Conservation (phyloP, 1,140 invertebrate genomes). For the Philopotamus ludificatus region DNA sequence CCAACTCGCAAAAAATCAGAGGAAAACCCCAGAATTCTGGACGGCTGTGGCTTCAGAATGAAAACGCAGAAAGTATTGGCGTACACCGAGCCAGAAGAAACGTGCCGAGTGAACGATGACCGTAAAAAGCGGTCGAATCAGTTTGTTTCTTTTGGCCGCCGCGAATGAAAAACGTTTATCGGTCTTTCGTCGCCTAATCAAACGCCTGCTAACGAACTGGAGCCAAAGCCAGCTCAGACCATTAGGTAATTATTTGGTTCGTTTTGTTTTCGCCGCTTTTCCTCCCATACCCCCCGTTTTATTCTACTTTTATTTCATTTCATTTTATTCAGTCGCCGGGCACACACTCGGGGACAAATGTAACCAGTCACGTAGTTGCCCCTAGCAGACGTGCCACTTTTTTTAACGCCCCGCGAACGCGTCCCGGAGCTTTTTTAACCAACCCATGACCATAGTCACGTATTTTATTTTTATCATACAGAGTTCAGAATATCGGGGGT, state of each 20-base stretch:
- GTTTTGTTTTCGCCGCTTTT: constrained; percentile 16
- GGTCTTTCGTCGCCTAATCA: constrained; percentile 19
- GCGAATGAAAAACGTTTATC: constrained; percentile 13
- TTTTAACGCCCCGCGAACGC: constrained; percentile 28
- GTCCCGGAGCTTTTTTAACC: constrained; percentile 1
- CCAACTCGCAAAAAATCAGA: too few species aligned
- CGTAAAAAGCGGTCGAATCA: not conserved
- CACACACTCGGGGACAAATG: not conserved
- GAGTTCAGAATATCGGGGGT: constrained; percentile 28
- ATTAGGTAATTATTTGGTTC: constrained; percentile 34
- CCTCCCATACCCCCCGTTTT: not conserved
- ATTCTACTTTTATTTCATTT: too few species aligned
- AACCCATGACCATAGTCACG: constrained; percentile 32
- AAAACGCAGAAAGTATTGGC: too few species aligned
- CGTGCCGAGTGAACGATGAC: too few species aligned
- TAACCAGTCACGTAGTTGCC: constrained; percentile 24
- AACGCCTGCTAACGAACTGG: constrained; percentile 12
- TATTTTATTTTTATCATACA: constrained; percentile 40
- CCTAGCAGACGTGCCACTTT: constrained; percentile 15
- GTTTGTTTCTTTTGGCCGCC: constrained; percentile 1
- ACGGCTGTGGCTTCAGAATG: too few species aligned
- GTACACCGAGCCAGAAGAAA: too few species aligned
- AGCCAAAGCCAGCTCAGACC: constrained; percentile 9
- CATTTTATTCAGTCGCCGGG: too few species aligned
- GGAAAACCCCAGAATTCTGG: too few species aligned